Evolutionary conservation across 2,888 invertebrate genomes (phyloP), one percentile per base, ranked within the genome.

Genomic region (Gnatocerus cornutus): DNA sequence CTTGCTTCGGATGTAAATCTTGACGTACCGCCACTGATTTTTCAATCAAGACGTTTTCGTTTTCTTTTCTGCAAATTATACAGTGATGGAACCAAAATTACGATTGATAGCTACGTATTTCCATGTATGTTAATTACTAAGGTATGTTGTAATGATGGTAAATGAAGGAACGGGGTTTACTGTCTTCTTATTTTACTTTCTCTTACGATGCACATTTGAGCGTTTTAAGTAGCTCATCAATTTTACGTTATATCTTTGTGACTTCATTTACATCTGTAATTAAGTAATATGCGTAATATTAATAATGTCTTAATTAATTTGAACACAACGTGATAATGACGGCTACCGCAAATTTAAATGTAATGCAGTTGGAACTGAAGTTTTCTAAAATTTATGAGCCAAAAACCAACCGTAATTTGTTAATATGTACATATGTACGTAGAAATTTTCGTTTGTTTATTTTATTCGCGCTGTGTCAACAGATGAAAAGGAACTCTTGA

Each of bases 391-490:
- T 63, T 63, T 63, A 53, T 63, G 63, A 53, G 8, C 43, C 63
- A 53, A 52, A 61, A 62, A 50, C 50, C 10, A 27, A 62, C 50
- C 10, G 29, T 50, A 56, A 59, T 59, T 37, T n/a, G 39, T 45
- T 45, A 59, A 33, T 59, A 21, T 46, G 9, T 46, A 58, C 59
- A 14, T 56, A 33, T 33, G 52, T 21, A 21, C 21, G 21, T 53
- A 63, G 63, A 65, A 65, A 65, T 65, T 65, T 63, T 45, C 55
- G 46, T 65, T 55, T 65, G 65, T 56, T 65, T 65, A 46, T 65
- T 65, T 65, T 46, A 56, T 55, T 65, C 46, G 43, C 16, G n/a
- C 50, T 39, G 27, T 59, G 41, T 41, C 16, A 63, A 63, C 63
- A 63, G 46, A 65, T 56, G 65, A 65, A 65, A 65, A 65, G 56